Percentiles rank a stretch among this genome's conserved stretches.
Conservation (phyloP, 2,888 invertebrate species). For the Zhuqinia jingwanae region DNA sequence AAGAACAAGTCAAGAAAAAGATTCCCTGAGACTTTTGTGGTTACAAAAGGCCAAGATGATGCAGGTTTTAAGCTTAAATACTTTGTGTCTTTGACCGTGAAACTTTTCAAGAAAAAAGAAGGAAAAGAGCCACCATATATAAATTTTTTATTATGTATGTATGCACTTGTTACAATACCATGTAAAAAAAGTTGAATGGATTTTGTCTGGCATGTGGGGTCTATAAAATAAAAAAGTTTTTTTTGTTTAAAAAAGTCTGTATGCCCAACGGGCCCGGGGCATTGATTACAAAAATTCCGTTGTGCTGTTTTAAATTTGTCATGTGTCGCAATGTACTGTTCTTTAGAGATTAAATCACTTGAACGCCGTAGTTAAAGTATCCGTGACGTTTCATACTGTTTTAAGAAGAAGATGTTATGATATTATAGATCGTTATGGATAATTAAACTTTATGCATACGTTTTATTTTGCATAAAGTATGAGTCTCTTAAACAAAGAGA, state of each 20-base stretch:
- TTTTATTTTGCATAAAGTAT: no score
- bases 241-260: no score
- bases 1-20: constrained; percentile 11
- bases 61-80: background rate
- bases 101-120: background rate
- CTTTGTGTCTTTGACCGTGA: constrained; percentile 59
- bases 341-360: background rate
- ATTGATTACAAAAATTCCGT: constrained; percentile 18
- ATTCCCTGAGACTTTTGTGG: constrained; percentile 67
- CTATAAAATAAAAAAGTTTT: no score
- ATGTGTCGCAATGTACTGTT: background rate
- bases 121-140: background rate
- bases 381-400: background rate
- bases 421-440: constrained; percentile 1
- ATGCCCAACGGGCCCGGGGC: background rate
- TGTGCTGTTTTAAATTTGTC: constrained; percentile 14
- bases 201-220: no score
- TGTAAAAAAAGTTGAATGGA: no score
- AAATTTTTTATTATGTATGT: background rate
- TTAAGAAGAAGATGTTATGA: background rate
- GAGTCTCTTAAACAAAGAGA: no score
- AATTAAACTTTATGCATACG: constrained; percentile 30
- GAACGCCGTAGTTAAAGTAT: background rate
- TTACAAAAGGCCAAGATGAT: constrained; percentile 50
- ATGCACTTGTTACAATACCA: no score